Evolutionary conservation across 2,797 vertebrate genomes (phyloP).

Genomic region (Lepilemur septentrionalis): DNA sequence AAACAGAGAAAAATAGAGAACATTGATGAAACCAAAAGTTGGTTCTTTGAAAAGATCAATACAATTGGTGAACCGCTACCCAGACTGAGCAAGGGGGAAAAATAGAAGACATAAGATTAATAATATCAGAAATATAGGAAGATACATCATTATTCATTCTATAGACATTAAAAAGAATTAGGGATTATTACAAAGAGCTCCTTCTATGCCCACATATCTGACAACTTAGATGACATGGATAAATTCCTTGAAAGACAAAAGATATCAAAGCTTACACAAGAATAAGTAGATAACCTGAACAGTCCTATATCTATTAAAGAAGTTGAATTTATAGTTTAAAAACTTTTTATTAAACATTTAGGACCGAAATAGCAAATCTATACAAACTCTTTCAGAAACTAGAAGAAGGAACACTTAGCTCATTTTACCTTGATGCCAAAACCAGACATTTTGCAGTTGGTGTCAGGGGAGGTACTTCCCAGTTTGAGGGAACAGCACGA

Average conservation of each 20-base stretch:
- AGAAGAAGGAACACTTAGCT: neutral
- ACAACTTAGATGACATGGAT: neutral
- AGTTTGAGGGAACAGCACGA: neutral
- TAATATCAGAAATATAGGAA: neutral
- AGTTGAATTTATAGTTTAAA: neutral
- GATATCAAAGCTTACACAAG: neutral
- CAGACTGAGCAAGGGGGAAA: neutral
- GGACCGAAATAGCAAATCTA: neutral
- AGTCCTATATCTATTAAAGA: neutral
- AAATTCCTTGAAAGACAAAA: neutral
- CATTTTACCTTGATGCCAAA: neutral
- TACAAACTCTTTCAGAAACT: neutral
- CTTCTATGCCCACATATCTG: neutral
- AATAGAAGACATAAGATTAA: neutral
- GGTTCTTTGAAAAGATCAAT: neutral
- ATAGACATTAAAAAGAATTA: neutral
- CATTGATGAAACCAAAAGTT: conserved; percentile 3
- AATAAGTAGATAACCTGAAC: neutral
- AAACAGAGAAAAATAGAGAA: neutral
- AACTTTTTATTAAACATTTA: neutral
- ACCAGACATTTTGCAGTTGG: neutral
- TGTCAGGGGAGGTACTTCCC: neutral
- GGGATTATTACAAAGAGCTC: neutral
- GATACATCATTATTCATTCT: neutral
- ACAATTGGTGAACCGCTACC: neutral